A percentile compares a stretch with the other conserved stretches of the same genome.
phyloP scores from a whole-genome alignment of 1,140 invertebrate genomes.

The Ostrea denselamellosa region DNA sequence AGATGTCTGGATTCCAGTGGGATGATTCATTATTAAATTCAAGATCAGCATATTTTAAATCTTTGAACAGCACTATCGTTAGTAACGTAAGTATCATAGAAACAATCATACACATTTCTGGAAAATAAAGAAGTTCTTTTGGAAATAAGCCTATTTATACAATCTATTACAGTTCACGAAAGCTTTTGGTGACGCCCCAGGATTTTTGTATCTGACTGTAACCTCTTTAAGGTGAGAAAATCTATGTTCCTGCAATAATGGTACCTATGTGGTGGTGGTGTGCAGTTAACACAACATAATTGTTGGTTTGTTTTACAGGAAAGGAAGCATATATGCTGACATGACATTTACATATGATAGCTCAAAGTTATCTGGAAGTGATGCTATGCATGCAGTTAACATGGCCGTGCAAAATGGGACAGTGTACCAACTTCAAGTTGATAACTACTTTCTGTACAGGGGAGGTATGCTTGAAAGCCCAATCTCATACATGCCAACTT shows the following conservation, averaged over 20 bases:
- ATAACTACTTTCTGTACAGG: constrained; percentile 3
- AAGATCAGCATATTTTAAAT: neutral
- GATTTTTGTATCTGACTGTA: neutral
- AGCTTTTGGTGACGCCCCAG: neutral
- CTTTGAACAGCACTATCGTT: neutral
- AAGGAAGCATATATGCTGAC: neutral
- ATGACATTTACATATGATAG: neutral
- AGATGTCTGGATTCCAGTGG: neutral
- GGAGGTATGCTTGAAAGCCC: too few species aligned
- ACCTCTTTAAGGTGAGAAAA: neutral
- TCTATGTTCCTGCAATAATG: neutral
- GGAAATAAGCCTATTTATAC: too few species aligned
- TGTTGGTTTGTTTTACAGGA: neutral
- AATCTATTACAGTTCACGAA: neutral
- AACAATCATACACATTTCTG: too few species aligned
- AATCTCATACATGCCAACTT: too few species aligned
- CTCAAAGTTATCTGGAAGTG: neutral
- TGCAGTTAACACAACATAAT: neutral
- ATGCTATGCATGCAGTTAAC: neutral
- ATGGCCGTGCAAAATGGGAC: neutral
- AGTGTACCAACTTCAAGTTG: neutral
- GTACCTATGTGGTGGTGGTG: neutral
- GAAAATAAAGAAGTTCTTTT: too few species aligned
- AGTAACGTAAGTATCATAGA: neutral
- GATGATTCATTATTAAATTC: neutral